Conservation (phyloP, 2,113 vertebrate species). For the Microcebus murinus region DNA sequence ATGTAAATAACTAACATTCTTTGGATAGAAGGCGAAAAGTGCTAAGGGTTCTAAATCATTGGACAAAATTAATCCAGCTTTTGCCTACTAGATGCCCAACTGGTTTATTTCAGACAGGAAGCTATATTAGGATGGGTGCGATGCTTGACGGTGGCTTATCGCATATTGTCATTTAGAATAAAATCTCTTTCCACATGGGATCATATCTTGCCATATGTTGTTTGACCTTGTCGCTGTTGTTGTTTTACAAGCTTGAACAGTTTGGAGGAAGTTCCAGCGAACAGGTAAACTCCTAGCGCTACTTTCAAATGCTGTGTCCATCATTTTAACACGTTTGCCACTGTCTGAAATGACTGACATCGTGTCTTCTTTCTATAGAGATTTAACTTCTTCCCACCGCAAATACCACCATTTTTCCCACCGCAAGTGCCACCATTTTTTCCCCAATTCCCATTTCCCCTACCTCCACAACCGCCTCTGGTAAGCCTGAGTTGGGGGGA, state of each 20-base stretch:
- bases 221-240: background rate
- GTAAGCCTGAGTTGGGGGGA: conserved; percentile 50
- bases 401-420: conserved; percentile 27
- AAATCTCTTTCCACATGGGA: background rate
- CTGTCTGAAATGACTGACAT: background rate
- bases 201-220: background rate
- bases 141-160: background rate
- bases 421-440: conserved; percentile 34
- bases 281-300: conserved; percentile 19
- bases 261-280: conserved; percentile 10
- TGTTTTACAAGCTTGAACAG: conserved; percentile 62
- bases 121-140: background rate
- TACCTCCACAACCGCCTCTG: background rate
- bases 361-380: conserved; percentile 44
- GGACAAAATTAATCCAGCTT: conserved; percentile 15
- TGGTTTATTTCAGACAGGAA: background rate
- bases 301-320: background rate
- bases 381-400: conserved; percentile 44
- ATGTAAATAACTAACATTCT: conserved; percentile 7
- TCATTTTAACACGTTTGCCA: background rate
- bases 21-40: background rate
- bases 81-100: background rate
- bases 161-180: background rate
- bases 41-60: background rate
- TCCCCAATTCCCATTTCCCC: conserved; percentile 39